phyloP scores from a whole-genome alignment of 2,113 vertebrate genomes.

The Scopus umbretta region DNA sequence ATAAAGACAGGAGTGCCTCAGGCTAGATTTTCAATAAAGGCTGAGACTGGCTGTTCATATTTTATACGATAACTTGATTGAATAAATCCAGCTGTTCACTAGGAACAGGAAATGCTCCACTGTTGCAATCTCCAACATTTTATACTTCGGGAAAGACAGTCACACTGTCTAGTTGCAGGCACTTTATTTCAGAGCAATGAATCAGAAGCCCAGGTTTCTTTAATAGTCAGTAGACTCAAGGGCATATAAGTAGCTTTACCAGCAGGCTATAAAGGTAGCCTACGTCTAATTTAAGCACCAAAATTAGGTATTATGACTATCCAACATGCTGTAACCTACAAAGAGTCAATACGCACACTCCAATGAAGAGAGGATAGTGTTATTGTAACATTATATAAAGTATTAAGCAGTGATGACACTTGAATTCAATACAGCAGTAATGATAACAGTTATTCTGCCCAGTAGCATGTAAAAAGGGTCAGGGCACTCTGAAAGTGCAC shows the following conservation, averaged over 20 bases:
- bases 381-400: neutral
- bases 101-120: neutral
- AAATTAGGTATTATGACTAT: neutral
- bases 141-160: neutral
- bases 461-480: neutral
- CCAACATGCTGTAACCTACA: neutral
- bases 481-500: neutral
- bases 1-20: neutral
- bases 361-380: neutral
- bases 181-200: neutral
- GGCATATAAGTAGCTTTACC: neutral
- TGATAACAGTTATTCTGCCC: neutral
- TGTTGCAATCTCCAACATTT: neutral
- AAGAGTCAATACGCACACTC: neutral
- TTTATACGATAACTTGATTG: neutral
- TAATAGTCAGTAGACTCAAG: neutral
- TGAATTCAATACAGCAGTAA: neutral
- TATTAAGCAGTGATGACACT: neutral
- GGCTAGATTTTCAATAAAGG: conserved; percentile 54
- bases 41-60: neutral
- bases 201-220: neutral
- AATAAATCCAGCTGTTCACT: conserved; percentile 29
- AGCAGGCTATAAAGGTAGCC: neutral
- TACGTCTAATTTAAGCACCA: neutral
- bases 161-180: neutral